Conservation (phyloP, 2,888 invertebrate species). For the Mycalesis mineus region DNA sequence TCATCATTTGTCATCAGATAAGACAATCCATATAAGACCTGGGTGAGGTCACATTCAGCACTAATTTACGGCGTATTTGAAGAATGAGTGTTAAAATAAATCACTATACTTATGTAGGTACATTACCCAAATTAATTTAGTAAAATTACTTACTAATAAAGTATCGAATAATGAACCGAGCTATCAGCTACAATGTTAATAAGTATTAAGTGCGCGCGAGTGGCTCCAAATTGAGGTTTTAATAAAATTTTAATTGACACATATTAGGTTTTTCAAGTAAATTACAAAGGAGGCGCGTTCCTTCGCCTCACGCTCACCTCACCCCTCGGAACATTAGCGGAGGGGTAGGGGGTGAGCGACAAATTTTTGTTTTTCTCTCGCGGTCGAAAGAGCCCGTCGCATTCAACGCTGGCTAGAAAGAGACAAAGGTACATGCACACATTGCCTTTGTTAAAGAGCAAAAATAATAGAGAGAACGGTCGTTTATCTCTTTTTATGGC, state of each 20-base stretch:
- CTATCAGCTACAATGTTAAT: slow-evolving; percentile 61
- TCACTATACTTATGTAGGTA: too few species aligned
- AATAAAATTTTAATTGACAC: slow-evolving; percentile 76
- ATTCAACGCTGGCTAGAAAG: slow-evolving; percentile 45
- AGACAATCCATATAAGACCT: too few species aligned
- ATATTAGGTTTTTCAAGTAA: slow-evolving; percentile 70
- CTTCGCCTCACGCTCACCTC: slow-evolving; percentile 41
- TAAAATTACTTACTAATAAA: slow-evolving; percentile 22
- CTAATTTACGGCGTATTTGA: too few species aligned
- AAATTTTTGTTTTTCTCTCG: slow-evolving; percentile 74
- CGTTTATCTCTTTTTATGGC: slow-evolving; percentile 79
- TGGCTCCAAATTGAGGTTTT: slow-evolving; percentile 55
- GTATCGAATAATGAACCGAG: slow-evolving; percentile 27
- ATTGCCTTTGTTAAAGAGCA: slow-evolving; percentile 76
- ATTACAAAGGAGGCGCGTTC: slow-evolving; percentile 69
- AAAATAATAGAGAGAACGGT: slow-evolving; percentile 78
- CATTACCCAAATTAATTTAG: not conserved
- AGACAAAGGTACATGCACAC: slow-evolving; percentile 73
- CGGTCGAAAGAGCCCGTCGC: slow-evolving; percentile 47
- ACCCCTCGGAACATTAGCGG: slow-evolving; percentile 61
- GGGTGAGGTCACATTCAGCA: too few species aligned
- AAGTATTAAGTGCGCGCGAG: slow-evolving; percentile 47
- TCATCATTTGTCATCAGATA: too few species aligned
- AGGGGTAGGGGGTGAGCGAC: slow-evolving; percentile 59
- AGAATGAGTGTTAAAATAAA: not conserved